Evolutionary conservation across 2,888 invertebrate genomes (phyloP), one percentile per base, ranked within the genome.

Genomic region (Halictus ligatus): DNA sequence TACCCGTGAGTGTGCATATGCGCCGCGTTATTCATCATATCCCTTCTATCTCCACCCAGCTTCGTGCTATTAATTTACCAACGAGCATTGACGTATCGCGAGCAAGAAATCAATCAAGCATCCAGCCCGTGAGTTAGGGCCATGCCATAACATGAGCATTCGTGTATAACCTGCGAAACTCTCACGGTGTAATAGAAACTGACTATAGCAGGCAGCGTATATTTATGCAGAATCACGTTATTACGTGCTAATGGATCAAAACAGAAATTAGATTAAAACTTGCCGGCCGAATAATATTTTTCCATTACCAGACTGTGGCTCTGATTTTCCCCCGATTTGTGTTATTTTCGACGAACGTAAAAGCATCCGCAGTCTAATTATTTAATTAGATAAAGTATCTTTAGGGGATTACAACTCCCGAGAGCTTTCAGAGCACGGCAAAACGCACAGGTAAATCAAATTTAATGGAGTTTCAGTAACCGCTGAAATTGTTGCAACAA

Each of bases 51-150:
- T 64, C 64, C 64, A 29, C 15, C 29, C 64, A 29, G 64, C 64
- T 35, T 29, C 64, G 64, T 64, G 64, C 64, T 64, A 64, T 64
- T 64, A 64, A 64, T 64, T 64, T 64, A 64, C 64, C 29, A 64
- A 64, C 64, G 29, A 64, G 64, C 29, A 64, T 64, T 64, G 64
- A 64, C 64, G 64, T 64, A 64, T 64, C 64, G 64, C 18, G 29
- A 64, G 25, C 64, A 64, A 64, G 64, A 64, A 64, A 64, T 64
- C 64, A 64, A 64, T 64, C 64, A 64, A 64, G 64, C 64, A 64
- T 64, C 64, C 29, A 64, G 29, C 64, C 7, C 18, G 64, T 64
- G 64, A 64, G 29, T 35, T 64, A 64, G 29, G 64, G 64, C 18
- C 29, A 3, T 29, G 29, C 64, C 29, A 35, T 18, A 64, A 64